Evolutionary conservation across 2,113 vertebrate genomes (phyloP), one percentile per base, ranked within the genome.

Genomic region (Carollia perspicillata): DNA sequence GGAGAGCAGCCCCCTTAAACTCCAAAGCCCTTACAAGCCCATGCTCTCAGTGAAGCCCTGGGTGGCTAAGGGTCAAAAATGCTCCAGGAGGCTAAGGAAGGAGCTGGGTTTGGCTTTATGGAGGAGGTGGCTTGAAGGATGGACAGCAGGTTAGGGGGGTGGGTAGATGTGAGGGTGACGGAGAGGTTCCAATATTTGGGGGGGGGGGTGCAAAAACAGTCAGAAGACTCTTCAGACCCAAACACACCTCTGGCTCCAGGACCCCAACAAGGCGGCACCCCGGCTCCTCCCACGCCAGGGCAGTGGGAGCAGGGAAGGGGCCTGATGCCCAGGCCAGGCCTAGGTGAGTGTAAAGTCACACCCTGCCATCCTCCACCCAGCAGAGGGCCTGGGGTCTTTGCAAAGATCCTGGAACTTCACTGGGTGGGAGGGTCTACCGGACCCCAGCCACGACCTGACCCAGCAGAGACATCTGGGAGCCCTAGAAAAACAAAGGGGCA

Each of bases 401-500:
- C 77, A 87, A 51, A 53, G n/a, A 17, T 58, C n/a, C 18, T 20
- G 16, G 58, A 63, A 40, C 78, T 47, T 49, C 30, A 23, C 33
- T 0, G 0, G 7, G 0, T 26, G 5, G 2, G 6, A 42, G 44
- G 23, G 11, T 58, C 44, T 0, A 2, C 28, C 33, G 89, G 49
- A 20, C 13, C 47, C 55, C 83, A 40, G 66, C 75, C 55, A 83
- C 6, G 22, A 40, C 23, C 83, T 8, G 49, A 49, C 13, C 6
- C 51, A 44, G 84, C 33, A 26, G 26, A 49, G 40, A 17, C 16
- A 66, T 8, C 69, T 22, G 5, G 65, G 28, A 71, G 35, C 26
- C 44, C 58, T 33, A 1, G 14, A 47, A 90, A 69, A 5, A 33
- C 58, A 55, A n/a, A 68, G 26, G n/a, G 22, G 4, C 71, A 44